Base-by-base conservation (phyloP, 2,888 invertebrate genomes). In the Microchrysa polita region DNA sequence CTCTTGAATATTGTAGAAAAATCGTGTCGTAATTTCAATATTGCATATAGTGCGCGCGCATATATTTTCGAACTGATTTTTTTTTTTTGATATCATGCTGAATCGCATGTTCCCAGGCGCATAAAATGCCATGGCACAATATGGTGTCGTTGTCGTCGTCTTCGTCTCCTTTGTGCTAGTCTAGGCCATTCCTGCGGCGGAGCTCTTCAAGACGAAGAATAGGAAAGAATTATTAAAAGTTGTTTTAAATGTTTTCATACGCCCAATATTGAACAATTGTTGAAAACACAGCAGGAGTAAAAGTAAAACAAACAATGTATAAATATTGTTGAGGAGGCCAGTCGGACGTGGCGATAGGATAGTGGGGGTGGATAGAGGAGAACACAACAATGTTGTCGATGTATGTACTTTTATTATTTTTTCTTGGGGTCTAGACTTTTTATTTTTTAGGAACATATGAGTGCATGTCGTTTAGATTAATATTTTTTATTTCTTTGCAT, bases 21-120 rank as follows among this genome's bases (percentile, higher is more conserved):
- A 65, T 65, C 65, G 65, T 65, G 65, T 20, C 34, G 65, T 65
- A 22, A 65, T 65, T 48, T 65, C 48, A 65, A 65, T 65, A 48
- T 20, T 34, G 44, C 22, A 22, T n/a, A n/a, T n/a, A n/a, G n/a
- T n/a, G n/a, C n/a, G n/a, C n/a, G n/a, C n/a, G 48, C 42, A 10
- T 12, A 34, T 48, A 10, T 40, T 48, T 63, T 63, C 61, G n/a
- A 42, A 18, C 42, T 10, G 42, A n/a, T n/a, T n/a, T n/a, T n/a
- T n/a, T n/a, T n/a, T n/a, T 18, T 27, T 60, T 16, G 52, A 12
- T 59, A 59, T 27, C 27, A 42, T 18, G 40, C 65, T n/a, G 48
- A 65, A 48, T 5, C 10, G 42, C 14, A 20, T 55, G 20, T 20
- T 20, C 55, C 18, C 55, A 55, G 20, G 16, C 20, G 1, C 10